phyloP scores from a whole-genome alignment of 2,797 vertebrate genomes.

The Lepidocolaptes lacrymiger region DNA sequence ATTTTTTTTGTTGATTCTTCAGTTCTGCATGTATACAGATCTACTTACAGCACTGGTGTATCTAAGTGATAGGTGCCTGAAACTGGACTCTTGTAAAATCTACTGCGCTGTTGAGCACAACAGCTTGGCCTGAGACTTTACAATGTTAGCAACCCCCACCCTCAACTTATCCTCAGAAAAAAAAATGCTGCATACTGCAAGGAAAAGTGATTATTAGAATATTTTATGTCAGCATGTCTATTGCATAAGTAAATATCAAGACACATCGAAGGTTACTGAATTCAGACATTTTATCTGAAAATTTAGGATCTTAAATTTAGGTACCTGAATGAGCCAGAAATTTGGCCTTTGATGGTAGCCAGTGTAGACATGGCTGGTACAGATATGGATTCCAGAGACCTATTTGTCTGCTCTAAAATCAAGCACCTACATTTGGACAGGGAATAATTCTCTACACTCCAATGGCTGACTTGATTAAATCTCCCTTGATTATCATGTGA shows the following conservation, averaged over 20 bases:
- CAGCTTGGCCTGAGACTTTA: not conserved
- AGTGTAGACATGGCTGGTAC: not conserved
- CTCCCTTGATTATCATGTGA: not conserved
- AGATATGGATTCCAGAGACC: not conserved
- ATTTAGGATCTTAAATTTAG: not conserved
- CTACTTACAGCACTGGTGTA: not conserved
- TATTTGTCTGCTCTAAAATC: not conserved
- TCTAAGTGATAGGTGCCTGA: not conserved
- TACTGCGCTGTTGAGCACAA: not conserved
- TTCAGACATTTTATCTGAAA: not conserved
- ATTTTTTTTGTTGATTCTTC: not conserved
- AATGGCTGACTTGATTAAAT: not conserved
- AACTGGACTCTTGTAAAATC: not conserved
- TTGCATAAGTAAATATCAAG: not conserved
- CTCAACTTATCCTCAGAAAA: not conserved
- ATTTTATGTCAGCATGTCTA: not conserved
- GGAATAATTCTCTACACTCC: not conserved
- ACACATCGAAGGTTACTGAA: not conserved
- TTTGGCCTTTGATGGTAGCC: not conserved
- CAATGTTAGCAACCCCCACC: not conserved
- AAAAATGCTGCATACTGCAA: not conserved
- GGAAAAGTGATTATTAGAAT: not conserved
- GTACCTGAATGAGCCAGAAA: not conserved
- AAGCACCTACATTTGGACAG: not conserved
- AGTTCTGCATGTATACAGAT: not conserved